These are phyloP conservation scores for Macquaria australasica DNA, from an alignment of 2,113 vertebrate species.

Conservation along the genomic window DNA sequence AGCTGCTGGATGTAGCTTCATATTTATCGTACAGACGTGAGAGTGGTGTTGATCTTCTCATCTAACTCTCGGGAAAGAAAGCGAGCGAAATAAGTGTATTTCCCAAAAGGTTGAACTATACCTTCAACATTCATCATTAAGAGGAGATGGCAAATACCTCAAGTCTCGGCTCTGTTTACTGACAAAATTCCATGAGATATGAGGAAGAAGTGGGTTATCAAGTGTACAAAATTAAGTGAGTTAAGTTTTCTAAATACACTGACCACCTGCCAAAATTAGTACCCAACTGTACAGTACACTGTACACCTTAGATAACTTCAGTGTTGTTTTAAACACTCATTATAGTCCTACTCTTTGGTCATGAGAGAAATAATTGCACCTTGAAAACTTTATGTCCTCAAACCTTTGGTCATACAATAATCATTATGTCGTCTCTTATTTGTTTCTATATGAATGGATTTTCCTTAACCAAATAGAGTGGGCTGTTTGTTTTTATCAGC, in stretches of 20 bases:
- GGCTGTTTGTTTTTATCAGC: constrained; percentile 47
- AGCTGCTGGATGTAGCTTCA: not conserved
- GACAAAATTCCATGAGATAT: not conserved
- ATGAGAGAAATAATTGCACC: not conserved
- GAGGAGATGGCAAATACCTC: constrained; percentile 5
- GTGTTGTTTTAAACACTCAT: not conserved
- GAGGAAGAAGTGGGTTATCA: not conserved
- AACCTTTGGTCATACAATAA: not conserved
- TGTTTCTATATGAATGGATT: constrained; percentile 27
- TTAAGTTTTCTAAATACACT: not conserved
- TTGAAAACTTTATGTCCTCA: not conserved
- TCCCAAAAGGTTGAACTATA: not conserved
- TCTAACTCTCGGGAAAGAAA: not conserved
- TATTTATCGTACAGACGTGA: not conserved
- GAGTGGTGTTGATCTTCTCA: not conserved
- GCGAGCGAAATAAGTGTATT: accelerated
- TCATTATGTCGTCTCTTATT: constrained; percentile 14
- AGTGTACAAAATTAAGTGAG: not conserved
- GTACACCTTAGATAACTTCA: not conserved
- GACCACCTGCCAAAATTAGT: not conserved
- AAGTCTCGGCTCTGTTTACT: not conserved
- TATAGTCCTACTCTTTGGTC: not conserved
- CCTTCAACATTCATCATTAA: constrained; percentile 15
- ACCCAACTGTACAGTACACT: not conserved
- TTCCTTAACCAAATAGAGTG: constrained; percentile 10